These are phyloP conservation scores for Yponomeuta malinellus DNA, from an alignment of 2,888 invertebrate species.

Conservation along the genomic window DNA sequence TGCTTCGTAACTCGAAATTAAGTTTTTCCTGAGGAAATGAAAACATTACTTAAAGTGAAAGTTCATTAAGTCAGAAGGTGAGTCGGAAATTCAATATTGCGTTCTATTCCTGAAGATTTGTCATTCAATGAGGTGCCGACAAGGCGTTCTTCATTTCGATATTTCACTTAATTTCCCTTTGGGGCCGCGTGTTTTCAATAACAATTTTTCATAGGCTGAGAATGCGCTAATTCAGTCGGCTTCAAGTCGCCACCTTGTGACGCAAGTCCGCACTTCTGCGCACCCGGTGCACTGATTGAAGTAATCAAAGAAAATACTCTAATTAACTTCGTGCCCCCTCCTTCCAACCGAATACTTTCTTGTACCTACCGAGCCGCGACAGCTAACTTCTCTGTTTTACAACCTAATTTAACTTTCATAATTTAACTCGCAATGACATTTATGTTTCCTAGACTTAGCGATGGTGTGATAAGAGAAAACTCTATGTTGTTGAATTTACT, in stretches of 20 bases:
- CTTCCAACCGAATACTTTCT: conserved; percentile 38
- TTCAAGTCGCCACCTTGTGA: conserved; percentile 49
- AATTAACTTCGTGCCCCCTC: conserved; percentile 56
- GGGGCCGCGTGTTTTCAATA: neutral
- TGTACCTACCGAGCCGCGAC: conserved; percentile 8
- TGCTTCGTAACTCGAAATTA: neutral
- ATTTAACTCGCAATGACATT: conserved; percentile 20
- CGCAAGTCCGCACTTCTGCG: conserved; percentile 38
- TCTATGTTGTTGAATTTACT: conserved; percentile 11
- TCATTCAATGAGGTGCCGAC: neutral
- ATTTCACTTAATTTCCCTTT: neutral
- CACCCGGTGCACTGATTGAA: conserved; percentile 70
- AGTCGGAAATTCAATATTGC: conserved; percentile 13
- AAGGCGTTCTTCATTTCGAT: neutral
- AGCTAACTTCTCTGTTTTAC: conserved; percentile 24
- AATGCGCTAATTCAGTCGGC: neutral
- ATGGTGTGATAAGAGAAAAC: conserved; percentile 3
- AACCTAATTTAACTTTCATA: conserved; percentile 26
- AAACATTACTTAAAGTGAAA: conserved; percentile 60
- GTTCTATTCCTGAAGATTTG: neutral
- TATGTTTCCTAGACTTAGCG: conserved; percentile 12
- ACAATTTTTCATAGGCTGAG: neutral
- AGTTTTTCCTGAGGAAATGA: conserved; percentile 58
- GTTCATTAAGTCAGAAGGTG: conserved; percentile 44
- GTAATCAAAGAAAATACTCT: conserved; percentile 74